phyloP scores from a whole-genome alignment of 2,113 vertebrate species.

The Lycocorax pyrrhopterus region DNA sequence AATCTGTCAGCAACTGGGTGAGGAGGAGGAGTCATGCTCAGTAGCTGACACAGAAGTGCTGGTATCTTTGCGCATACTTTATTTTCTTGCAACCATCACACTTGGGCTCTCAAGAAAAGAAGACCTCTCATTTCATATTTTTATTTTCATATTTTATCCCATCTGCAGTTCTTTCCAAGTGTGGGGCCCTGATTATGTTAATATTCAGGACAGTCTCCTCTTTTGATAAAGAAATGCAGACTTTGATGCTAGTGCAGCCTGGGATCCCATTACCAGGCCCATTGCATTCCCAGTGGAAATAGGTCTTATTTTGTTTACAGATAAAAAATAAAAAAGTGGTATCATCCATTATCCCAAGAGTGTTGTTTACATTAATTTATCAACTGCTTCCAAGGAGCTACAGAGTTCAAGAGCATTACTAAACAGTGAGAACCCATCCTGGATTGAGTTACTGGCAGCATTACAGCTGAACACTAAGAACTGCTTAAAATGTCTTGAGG shows the following conservation, averaged over 20 bases:
- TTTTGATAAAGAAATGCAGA: background rate
- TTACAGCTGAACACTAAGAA: slow-evolving; percentile 89
- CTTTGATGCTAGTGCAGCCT: slow-evolving; percentile 15
- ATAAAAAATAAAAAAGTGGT: slow-evolving; percentile 72
- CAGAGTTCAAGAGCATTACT: slow-evolving; percentile 65
- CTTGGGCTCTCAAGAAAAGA: background rate
- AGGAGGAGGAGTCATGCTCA: background rate
- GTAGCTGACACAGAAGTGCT: background rate
- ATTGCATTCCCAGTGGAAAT: slow-evolving; percentile 39
- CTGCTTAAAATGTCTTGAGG: slow-evolving; percentile 79
- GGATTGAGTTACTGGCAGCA: slow-evolving; percentile 84
- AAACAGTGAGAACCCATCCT: slow-evolving; percentile 73
- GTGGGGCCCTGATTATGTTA: background rate
- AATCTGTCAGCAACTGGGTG: background rate
- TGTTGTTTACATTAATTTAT: slow-evolving; percentile 73
- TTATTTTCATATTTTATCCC: background rate
- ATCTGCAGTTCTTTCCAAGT: background rate
- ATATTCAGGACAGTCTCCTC: background rate
- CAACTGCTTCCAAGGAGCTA: slow-evolving; percentile 72
- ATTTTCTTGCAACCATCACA: background rate
- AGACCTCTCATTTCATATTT: background rate
- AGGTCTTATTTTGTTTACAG: slow-evolving; percentile 70
- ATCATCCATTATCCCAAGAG: slow-evolving; percentile 70
- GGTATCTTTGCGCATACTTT: background rate
- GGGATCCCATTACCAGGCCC: background rate